Conservation (phyloP, 1,140 invertebrate species). For the Drosophila sp. region DNA sequence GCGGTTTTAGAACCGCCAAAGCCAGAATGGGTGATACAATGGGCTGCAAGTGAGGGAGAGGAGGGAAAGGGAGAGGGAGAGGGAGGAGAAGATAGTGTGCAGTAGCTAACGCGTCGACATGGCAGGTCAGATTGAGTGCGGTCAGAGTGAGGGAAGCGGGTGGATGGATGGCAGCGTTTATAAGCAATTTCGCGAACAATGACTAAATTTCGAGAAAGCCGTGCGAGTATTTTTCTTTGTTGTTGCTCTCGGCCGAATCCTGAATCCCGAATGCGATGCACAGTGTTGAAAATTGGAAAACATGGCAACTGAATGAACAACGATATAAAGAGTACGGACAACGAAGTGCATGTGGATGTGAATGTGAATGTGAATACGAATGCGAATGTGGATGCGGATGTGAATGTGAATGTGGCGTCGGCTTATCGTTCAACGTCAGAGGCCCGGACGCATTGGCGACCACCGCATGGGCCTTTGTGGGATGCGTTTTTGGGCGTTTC, state of each 20-base stretch:
- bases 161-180: slow-evolving; percentile 42
- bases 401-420: slow-evolving; percentile 14
- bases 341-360: too few relatives aligned
- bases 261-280: slow-evolving; percentile 71
- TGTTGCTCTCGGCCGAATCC: slow-evolving; percentile 43
- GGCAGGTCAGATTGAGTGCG: slow-evolving; percentile 63
- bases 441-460: slow-evolving; percentile 68
- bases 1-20: slow-evolving; percentile 53
- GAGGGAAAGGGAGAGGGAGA: background rate
- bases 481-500: slow-evolving; percentile 45
- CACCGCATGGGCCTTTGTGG: slow-evolving; percentile 68
- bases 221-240: slow-evolving; percentile 60
- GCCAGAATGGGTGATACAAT: too few relatives aligned
- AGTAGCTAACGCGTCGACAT: slow-evolving; percentile 56
- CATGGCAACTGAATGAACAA: slow-evolving; percentile 69
- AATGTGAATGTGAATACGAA: background rate
- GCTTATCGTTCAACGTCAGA: slow-evolving; percentile 74
- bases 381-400: slow-evolving; percentile 17
- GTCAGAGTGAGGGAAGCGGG: slow-evolving; percentile 16
- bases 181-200: slow-evolving; percentile 81
- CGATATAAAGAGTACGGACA: slow-evolving; percentile 1
- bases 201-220: slow-evolving; percentile 74
- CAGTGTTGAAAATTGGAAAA: slow-evolving; percentile 76
- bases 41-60: background rate
- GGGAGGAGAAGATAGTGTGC: slow-evolving; percentile 11